Percentiles rank a stretch among this genome's conserved stretches.
These are phyloP conservation scores for Brenthis hecate DNA, from an alignment of 2,888 invertebrate genomes.

Conservation along the genomic window DNA sequence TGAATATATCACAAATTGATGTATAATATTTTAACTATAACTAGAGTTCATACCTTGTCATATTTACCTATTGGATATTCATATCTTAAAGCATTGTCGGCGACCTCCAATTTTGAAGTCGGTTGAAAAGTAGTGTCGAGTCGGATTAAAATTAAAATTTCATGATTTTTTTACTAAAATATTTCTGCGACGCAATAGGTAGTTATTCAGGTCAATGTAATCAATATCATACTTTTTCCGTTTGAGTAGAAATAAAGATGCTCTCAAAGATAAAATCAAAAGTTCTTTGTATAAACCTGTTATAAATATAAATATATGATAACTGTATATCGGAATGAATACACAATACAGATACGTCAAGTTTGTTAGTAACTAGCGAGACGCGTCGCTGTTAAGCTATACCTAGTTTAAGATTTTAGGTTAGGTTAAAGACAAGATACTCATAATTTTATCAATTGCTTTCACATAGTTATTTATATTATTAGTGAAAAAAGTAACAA, in stretches of 20 bases:
- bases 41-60: too few species aligned
- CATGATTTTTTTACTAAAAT: background rate
- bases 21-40: too few species aligned
- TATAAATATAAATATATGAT: background rate
- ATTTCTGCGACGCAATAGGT: background rate
- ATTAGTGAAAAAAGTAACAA: background rate
- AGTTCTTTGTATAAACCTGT: slow-evolving; percentile 10
- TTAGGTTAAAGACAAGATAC: slow-evolving; percentile 10
- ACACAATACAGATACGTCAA: slow-evolving; percentile 5
- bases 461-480: background rate
- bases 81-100: too few species aligned
- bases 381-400: background rate
- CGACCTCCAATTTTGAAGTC: too few species aligned
- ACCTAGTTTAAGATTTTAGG: slow-evolving; percentile 9
- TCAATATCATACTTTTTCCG: background rate
- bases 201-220: background rate
- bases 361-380: background rate
- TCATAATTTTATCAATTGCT: background rate
- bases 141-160: too few species aligned
- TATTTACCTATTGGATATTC: too few species aligned
- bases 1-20: too few species aligned
- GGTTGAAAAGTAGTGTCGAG: too few species aligned
- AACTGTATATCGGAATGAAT: slow-evolving; percentile 22
- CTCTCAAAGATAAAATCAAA: slow-evolving; percentile 4
- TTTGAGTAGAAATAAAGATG: background rate